These are phyloP conservation scores for Somateria mollissima DNA, from an alignment of 2,797 vertebrate species.

Conservation along the genomic window DNA sequence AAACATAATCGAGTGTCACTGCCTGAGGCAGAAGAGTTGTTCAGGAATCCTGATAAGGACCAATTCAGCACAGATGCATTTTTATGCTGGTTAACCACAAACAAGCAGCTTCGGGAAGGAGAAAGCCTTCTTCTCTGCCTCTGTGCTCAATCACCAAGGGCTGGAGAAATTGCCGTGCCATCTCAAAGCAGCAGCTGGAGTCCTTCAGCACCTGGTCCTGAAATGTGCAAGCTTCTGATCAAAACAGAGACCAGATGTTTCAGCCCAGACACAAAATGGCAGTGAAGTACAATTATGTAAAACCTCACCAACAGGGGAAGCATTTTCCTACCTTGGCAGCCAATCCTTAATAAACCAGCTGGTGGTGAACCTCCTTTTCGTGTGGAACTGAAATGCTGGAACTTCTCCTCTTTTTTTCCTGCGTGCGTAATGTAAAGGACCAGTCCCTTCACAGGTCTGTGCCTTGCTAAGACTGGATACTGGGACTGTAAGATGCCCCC, in stretches of 20 bases:
- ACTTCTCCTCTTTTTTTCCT: background rate
- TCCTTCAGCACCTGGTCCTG: background rate
- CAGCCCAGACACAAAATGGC: background rate
- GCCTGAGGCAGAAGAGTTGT: constrained; percentile 38
- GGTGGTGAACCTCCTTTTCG: background rate
- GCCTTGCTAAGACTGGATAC: background rate
- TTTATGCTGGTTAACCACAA: constrained; percentile 38
- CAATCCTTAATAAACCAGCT: background rate
- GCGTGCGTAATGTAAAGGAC: background rate
- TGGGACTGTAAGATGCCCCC: background rate
- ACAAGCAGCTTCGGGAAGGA: background rate
- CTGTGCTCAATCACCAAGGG: background rate
- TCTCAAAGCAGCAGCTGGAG: background rate
- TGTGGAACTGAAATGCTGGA: background rate
- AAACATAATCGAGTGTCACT: constrained; percentile 52
- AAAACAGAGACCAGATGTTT: background rate
- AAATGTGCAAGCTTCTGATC: background rate
- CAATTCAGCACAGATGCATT: constrained; percentile 19
- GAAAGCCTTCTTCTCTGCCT: background rate
- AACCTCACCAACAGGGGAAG: background rate
- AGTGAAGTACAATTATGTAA: background rate
- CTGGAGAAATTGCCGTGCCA: background rate
- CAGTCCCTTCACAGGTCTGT: background rate
- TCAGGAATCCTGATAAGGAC: constrained; percentile 50
- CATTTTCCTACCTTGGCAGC: background rate